Evolutionary conservation across 2,888 invertebrate species (phyloP), one percentile per base, ranked within the genome.

Genomic region (Marronus borbonicus): DNA sequence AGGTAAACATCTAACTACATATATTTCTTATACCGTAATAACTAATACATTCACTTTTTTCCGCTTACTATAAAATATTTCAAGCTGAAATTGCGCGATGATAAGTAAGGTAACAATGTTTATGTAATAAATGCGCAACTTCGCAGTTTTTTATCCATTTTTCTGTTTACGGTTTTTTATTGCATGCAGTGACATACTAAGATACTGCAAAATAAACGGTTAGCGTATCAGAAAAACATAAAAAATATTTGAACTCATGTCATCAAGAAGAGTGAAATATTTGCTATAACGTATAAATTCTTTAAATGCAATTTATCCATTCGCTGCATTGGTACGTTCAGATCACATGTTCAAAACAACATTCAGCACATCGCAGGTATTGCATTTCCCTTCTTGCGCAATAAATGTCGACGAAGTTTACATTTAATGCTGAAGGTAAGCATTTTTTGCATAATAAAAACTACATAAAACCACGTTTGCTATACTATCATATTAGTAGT

Each of bases 381-480:
- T 14, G 55, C 55, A 64, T n/a, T 31, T 64, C 64, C 64, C 10
- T 64, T 64, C 64, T 64, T 28, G 36, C 31, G 12, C 28, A 64
- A 64, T 64, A 10, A 36, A 2, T 36, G 62, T 62, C 2, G 14
- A 28, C 14, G 12, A 64, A 28, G n/a, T 14, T 36, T 5, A 31
- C 4, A 64, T 5, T n/a, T 8, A 44, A 64, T 36, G n/a, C 36
- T 2, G 64, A 14, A 36, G n/a, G 31, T 64, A 31, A 64, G 64
- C 64, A 31, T 28, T 31, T 3, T 55, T 28, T n/a, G 31, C 64
- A 31, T 64, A 36, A n/a, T 31, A 31, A 31, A 5, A 31, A 31
- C 5, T 12, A 2, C 5, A 64, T 28, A 64, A 36, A 36, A 3
- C 8, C 31, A 31, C 36, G 2, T 44, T 44, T 12, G 8, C 10